Evolutionary conservation across 2,888 invertebrate species (phyloP), one percentile per base, ranked within the genome.

Genomic region (Limnephilus marmoratus): DNA sequence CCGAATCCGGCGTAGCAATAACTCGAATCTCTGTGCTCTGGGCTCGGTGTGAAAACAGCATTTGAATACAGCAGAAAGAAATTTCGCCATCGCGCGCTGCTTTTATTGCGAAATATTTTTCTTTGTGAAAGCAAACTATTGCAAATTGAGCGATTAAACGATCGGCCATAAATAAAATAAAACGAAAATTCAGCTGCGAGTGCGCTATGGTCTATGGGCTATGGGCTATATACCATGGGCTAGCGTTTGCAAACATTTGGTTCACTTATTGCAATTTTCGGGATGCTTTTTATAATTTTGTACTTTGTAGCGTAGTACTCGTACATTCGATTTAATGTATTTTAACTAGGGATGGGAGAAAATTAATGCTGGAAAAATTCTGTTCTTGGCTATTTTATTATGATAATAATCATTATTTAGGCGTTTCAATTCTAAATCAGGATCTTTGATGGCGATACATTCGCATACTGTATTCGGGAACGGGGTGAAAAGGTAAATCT

Each of bases 1-100:
- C 81, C 87, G 90, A 85, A 90, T 88, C 86, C 90, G 37, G 34
- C 34, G 53, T 85, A 41, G 91, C 41, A 91, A 91, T 90, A 91
- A 89, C 81, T 92, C 90, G 68, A 85, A 93, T 53, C 34, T 92
- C 86, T 68, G 68, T 68, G 18, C 18, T 53, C 18, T 85, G 85
- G 37, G 45, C 81, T 15, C 45, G 29, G 80, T n/a, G 86, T 86
- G 90, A 92, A 92, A 90, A 92, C 91, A 90, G 85, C n/a, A 91
- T 92, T 90, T 90, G 53, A 92, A 92, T 91, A 90, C 81, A 86
- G 81, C 53, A 85, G 31, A 34, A 83, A 15, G 53, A 82, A 83
- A 89, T 45, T 91, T 88, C 31, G 89, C 68, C 34, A 53, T 83
- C 80, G 68, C 29, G 15, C 86, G 41, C 41, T 37, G n/a, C 49